Conservation (phyloP, 2,888 invertebrate genomes). For the Protonemura montana region DNA sequence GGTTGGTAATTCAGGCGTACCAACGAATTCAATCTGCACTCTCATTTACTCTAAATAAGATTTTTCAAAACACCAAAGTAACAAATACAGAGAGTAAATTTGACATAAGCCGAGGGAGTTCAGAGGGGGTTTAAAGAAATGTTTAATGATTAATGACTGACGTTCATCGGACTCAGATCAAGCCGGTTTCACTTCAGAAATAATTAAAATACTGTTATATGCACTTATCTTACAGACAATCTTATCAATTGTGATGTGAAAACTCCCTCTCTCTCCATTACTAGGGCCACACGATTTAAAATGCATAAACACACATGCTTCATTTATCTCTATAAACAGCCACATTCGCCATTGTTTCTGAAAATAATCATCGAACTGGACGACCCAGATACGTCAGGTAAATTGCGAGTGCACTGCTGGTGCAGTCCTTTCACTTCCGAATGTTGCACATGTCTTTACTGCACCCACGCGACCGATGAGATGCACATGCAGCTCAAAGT, state of each 20-base stretch:
- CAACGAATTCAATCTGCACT: no score
- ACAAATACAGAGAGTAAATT: no score
- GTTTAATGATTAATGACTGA: no score
- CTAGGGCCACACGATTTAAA: neutral
- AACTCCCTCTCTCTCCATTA: neutral
- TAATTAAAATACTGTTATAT: neutral
- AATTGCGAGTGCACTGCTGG: neutral
- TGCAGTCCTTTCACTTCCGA: slow-evolving; percentile 15
- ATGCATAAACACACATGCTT: neutral
- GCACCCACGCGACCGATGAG: neutral
- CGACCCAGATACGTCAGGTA: slow-evolving; percentile 19
- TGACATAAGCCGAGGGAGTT: no score
- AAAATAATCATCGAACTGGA: neutral
- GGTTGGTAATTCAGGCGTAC: no score
- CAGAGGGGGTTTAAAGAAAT: no score
- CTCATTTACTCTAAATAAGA: no score
- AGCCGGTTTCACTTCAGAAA: neutral
- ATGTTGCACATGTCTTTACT: neutral
- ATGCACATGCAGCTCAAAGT: neutral
- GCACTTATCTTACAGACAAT: neutral
- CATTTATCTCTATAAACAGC: slow-evolving; percentile 1
- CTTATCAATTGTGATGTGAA: neutral
- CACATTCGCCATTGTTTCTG: neutral
- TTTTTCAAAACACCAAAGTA: no score
- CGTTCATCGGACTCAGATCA: neutral